Evolutionary conservation across 2,797 vertebrate genomes (phyloP).

Genomic region (Borostomias antarcticus): DNA sequence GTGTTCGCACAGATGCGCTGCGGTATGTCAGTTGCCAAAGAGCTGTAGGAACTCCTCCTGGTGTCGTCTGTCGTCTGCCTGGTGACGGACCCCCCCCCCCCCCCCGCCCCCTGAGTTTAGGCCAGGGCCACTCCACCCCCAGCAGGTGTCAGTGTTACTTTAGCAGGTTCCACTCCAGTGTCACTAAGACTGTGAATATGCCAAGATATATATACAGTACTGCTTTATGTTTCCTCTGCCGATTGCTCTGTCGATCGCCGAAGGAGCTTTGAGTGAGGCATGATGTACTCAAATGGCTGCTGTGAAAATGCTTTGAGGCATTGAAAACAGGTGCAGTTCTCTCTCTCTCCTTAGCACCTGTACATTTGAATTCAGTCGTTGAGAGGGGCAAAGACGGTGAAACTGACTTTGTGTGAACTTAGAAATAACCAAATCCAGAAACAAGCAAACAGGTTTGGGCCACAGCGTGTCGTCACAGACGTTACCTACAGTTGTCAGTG

Average conservation of each 20-base stretch:
- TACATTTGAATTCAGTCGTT: slow-evolving; percentile 23
- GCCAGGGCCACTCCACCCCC: slow-evolving; percentile 63
- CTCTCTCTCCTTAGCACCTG: slow-evolving; percentile 37
- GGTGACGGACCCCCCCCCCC: slow-evolving; percentile 7
- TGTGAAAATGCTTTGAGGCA: slow-evolving; percentile 24
- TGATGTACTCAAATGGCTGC: slow-evolving; percentile 52
- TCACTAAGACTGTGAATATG: slow-evolving; percentile 34
- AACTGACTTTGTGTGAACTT: slow-evolving; percentile 7
- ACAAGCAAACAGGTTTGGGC: background rate
- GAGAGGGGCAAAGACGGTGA: slow-evolving; percentile 24
- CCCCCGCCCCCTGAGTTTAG: slow-evolving; percentile 31
- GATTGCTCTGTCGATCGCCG: background rate
- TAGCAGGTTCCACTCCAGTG: slow-evolving; percentile 42
- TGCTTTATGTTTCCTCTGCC: background rate
- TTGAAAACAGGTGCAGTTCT: slow-evolving; percentile 34
- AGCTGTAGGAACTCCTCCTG: background rate
- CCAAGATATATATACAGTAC: background rate
- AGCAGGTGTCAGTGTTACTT: slow-evolving; percentile 80
- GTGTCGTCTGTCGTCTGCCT: too few species aligned
- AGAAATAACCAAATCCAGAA: slow-evolving; percentile 26
- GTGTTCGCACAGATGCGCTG: background rate
- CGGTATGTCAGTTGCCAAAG: background rate
- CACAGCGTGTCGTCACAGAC: background rate
- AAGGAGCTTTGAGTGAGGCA: slow-evolving; percentile 2
- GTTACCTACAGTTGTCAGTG: background rate